Percentiles rank a stretch among this genome's conserved stretches.
Evolutionary conservation across 2,888 invertebrate genomes (phyloP).

Genomic region (Pseudoips prasinana): DNA sequence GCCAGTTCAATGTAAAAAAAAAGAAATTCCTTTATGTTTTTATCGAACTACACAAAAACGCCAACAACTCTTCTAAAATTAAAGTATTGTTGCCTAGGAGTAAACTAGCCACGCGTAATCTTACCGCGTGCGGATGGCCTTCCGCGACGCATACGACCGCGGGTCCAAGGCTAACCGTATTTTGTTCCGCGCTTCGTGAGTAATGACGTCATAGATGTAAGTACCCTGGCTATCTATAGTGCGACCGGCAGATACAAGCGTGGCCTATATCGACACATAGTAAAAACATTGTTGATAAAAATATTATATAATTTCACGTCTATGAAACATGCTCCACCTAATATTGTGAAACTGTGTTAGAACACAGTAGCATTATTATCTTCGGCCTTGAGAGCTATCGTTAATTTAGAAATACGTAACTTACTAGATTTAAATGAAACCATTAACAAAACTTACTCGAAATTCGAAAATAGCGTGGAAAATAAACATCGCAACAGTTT

Average conservation of each 20-base stretch:
- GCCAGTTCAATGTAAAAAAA: no score
- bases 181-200: constrained; percentile 73
- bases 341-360: no score
- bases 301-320: constrained; percentile 6
- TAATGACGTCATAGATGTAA: constrained; percentile 66
- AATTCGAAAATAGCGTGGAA: constrained; percentile 5
- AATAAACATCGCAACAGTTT: constrained; percentile 5
- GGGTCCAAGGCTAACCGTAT: constrained; percentile 71
- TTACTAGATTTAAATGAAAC: constrained; percentile 10
- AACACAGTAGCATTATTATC: neutral
- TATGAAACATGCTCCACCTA: no score
- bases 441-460: constrained; percentile 7
- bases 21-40: no score
- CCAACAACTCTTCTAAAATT: no score
- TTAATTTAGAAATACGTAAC: constrained; percentile 12
- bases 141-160: constrained; percentile 55
- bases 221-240: constrained; percentile 59
- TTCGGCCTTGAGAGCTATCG: constrained; percentile 5
- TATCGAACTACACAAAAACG: no score
- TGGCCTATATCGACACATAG: constrained; percentile 32
- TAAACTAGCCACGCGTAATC: constrained; percentile 24
- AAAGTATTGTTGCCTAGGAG: constrained; percentile 1
- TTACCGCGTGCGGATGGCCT: constrained; percentile 42
- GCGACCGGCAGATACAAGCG: constrained; percentile 35
- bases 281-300: constrained; percentile 13